Evolutionary conservation across 2,888 invertebrate species (phyloP).

Genomic region (Tyria jacobaeae): DNA sequence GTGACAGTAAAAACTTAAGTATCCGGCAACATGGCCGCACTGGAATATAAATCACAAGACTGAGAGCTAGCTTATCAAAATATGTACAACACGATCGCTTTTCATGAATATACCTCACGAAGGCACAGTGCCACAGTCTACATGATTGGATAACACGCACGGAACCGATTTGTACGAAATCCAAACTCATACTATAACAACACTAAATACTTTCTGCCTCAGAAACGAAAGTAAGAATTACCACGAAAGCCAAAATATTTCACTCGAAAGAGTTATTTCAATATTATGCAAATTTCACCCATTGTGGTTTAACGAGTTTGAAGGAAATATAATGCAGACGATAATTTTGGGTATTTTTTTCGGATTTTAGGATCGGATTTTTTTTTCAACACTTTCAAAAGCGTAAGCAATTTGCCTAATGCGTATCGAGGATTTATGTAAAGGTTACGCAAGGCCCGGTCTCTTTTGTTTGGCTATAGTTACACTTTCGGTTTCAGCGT

Average conservation of each 20-base stretch:
- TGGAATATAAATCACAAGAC: conserved; percentile 81
- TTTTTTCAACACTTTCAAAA: conserved; percentile 67
- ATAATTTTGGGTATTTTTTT: conserved; percentile 68
- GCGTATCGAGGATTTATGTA: conserved; percentile 83
- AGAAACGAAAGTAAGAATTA: conserved; percentile 76
- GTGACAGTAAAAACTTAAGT: conserved; percentile 83
- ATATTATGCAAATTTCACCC: conserved; percentile 77
- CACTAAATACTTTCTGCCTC: conserved; percentile 51
- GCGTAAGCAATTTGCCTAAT: conserved; percentile 77
- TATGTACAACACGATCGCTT: conserved; percentile 77
- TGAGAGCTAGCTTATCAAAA: conserved; percentile 77
- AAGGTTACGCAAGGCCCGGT: conserved; percentile 72
- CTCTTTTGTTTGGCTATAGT: conserved; percentile 62
- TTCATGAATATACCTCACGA: conserved; percentile 71
- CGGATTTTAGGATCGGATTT: conserved; percentile 63
- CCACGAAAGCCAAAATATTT: conserved; percentile 82
- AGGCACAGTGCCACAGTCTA: conserved; percentile 48
- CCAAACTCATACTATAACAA: conserved; percentile 55
- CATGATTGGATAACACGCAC: conserved; percentile 66
- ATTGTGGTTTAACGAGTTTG: conserved; percentile 57
- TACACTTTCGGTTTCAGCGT: conserved; percentile 84
- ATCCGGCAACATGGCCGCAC: conserved; percentile 81
- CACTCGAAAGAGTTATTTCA: conserved; percentile 62
- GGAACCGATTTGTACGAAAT: conserved; percentile 53
- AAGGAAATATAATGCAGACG: conserved; percentile 59